These are phyloP conservation scores for Lepidostoma basale DNA, from an alignment of 1,140 invertebrate genomes.

Conservation along the genomic window DNA sequence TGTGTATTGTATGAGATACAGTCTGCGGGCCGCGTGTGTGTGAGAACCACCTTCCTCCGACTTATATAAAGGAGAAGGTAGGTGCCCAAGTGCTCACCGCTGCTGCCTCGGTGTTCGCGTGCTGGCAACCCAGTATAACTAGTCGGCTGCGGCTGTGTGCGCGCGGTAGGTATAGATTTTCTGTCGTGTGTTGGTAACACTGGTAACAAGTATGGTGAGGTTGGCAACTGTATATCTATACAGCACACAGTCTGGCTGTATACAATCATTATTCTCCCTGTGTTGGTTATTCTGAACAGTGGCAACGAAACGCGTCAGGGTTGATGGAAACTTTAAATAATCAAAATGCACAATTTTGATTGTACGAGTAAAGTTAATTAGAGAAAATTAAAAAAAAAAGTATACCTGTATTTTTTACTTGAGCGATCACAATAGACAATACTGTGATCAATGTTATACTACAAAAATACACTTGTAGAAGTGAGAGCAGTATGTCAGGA, in stretches of 20 bases:
- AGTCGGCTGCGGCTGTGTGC: not conserved
- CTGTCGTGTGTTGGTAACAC: constrained; percentile 24
- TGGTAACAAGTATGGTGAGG: constrained; percentile 8
- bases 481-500: too few relatives aligned
- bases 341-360: too few relatives aligned
- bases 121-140: constrained; percentile 6
- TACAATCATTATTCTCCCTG: not conserved
- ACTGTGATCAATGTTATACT: too few relatives aligned
- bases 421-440: too few relatives aligned
- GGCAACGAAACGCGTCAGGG: constrained; percentile 25
- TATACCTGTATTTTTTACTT: too few relatives aligned
- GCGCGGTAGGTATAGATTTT: constrained; percentile 5
- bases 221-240: constrained; percentile 26
- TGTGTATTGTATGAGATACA: not conserved
- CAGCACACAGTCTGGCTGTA: constrained; percentile 3
- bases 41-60: constrained; percentile 10
- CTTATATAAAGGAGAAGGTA: constrained; percentile 24
- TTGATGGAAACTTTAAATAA: too few relatives aligned
- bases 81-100: too few relatives aligned
- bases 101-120: not conserved
- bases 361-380: too few relatives aligned
- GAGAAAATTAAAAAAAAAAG: too few relatives aligned
- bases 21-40: not conserved
- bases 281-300: constrained; percentile 7
- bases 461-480: too few relatives aligned